Evolutionary conservation across 2,797 vertebrate species (phyloP).

Genomic region (Nyctibius grandis): DNA sequence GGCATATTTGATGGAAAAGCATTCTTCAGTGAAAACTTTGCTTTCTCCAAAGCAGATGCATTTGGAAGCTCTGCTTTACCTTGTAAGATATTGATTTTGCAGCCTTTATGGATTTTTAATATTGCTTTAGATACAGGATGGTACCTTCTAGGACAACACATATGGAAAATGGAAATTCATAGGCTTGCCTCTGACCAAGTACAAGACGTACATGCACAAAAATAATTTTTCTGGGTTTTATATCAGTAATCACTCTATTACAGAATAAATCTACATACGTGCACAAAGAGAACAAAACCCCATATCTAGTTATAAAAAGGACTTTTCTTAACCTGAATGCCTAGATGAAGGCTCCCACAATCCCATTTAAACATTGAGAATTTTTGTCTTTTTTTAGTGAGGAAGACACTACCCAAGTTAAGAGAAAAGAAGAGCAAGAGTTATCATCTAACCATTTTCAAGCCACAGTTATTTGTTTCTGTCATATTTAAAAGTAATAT

Average conservation of each 20-base stretch:
- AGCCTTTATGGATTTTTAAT: not conserved
- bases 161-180: not conserved
- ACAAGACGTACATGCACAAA: not conserved
- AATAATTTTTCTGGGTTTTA: not conserved
- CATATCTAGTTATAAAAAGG: rapidly evolving
- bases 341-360: not conserved
- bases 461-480: not conserved
- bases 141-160: not conserved
- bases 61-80: not conserved
- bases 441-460: not conserved
- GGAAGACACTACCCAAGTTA: not conserved
- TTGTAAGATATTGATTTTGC: not conserved
- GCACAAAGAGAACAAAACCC: not conserved
- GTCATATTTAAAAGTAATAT: not conserved
- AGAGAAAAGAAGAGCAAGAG: not conserved
- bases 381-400: not conserved
- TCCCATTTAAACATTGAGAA: not conserved
- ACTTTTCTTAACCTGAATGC: not conserved
- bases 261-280: not conserved
- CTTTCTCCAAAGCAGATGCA: not conserved
- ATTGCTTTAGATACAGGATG: not conserved
- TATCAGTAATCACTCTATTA: not conserved
- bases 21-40: not conserved
- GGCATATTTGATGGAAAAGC: not conserved
- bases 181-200: not conserved